These are phyloP conservation scores for Dysmachus trigonus DNA, from an alignment of 2,888 invertebrate species.

Conservation along the genomic window DNA sequence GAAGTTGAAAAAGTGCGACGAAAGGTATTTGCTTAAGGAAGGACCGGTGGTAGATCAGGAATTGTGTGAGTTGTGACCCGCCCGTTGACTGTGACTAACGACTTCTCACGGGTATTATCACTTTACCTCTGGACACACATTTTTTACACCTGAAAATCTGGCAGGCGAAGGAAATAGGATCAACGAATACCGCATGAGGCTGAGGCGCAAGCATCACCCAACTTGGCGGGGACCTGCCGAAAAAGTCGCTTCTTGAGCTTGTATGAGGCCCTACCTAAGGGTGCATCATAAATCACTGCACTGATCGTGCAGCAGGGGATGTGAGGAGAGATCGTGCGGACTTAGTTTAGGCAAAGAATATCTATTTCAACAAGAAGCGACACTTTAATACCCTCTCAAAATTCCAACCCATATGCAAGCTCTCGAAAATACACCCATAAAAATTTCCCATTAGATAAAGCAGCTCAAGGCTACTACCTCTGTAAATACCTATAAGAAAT, in stretches of 20 bases:
- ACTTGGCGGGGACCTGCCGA: neutral
- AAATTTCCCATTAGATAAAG: too few relatives aligned
- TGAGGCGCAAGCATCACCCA: neutral
- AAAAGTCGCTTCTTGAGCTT: neutral
- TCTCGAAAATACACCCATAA: too few relatives aligned
- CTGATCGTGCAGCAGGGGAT: neutral
- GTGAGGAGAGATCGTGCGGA: neutral
- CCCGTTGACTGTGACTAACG: conserved; percentile 26
- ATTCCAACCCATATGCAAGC: too few relatives aligned
- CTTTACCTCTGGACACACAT: neutral
- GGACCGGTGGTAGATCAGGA: neutral
- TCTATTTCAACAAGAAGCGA: too few relatives aligned
- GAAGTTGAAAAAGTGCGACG: neutral
- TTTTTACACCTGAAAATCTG: neutral
- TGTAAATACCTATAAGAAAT: too few relatives aligned
- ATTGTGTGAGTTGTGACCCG: neutral
- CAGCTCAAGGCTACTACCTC: too few relatives aligned
- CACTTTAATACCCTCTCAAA: too few relatives aligned
- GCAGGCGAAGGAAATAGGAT: neutral
- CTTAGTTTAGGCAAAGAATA: too few relatives aligned
- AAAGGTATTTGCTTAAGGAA: neutral
- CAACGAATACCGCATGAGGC: neutral
- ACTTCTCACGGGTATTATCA: conserved; percentile 35
- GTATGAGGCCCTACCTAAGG: neutral
- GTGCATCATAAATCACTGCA: conserved; percentile 25